Percentiles rank a stretch among this genome's conserved stretches.
Conservation (phyloP, 2,113 vertebrate species). For the Hypomesus transpacificus region DNA sequence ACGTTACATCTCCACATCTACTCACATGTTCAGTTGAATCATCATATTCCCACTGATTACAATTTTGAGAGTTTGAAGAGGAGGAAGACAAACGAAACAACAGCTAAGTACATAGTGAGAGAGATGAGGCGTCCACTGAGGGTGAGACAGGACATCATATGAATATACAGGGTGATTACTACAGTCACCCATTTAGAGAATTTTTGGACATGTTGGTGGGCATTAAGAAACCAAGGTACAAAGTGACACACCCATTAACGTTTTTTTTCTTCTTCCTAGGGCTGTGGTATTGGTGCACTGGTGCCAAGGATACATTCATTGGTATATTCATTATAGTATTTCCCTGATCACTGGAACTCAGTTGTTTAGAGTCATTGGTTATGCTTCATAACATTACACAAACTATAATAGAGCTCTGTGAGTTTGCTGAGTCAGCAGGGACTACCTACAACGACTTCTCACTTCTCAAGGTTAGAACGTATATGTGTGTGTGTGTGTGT, state of each 20-base stretch:
- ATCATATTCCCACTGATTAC: constrained; percentile 98
- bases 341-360: background rate
- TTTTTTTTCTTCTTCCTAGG: background rate
- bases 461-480: constrained; percentile 16
- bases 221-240: background rate
- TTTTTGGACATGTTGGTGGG: background rate
- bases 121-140: background rate
- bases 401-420: background rate
- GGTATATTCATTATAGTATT: background rate
- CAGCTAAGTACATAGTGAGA: constrained; percentile 32
- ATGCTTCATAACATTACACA: background rate
- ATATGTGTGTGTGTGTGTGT: constrained; percentile 42
- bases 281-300: background rate
- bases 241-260: background rate
- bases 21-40: constrained; percentile 99
- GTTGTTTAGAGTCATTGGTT: background rate
- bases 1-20: constrained; percentile 62
- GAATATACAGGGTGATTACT: too few species aligned
- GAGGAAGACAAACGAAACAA: constrained; percentile 73
- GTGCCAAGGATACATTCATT: background rate
- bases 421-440: background rate
- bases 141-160: background rate
- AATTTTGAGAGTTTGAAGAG: constrained; percentile 65
- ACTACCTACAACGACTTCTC: background rate
- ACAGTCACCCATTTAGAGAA: too few species aligned